Percentiles rank a stretch among this genome's conserved stretches.
Conservation (phyloP, 2,113 vertebrate genomes). For the Pluvianellus socialis region DNA sequence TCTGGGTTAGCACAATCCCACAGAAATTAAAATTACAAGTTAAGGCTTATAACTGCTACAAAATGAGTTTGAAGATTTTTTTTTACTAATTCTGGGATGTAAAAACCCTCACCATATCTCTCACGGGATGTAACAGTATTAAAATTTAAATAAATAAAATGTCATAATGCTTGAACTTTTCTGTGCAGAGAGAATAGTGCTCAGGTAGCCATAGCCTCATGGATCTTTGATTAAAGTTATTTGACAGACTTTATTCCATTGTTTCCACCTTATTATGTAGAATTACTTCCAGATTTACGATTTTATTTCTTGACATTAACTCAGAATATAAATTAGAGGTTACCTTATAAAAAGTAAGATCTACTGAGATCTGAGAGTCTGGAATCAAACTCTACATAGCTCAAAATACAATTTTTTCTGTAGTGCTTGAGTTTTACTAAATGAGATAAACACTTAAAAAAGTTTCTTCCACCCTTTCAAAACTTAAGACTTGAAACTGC, state of each 20-base stretch:
- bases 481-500: background rate
- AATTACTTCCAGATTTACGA: constrained; percentile 8
- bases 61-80: background rate
- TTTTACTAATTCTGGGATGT: background rate
- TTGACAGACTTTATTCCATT: background rate
- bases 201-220: background rate
- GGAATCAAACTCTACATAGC: background rate
- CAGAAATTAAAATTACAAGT: background rate
- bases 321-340: constrained; percentile 7
- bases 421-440: background rate
- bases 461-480: background rate
- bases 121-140: background rate
- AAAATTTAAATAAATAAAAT: background rate
- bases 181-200: background rate
- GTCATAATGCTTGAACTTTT: background rate
- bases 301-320: constrained; percentile 29
- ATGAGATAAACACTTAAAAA: background rate
- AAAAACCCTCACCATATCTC: background rate
- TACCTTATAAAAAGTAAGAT: background rate
- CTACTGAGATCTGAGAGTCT: background rate
- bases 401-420: background rate
- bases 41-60: background rate
- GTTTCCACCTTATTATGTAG: background rate
- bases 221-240: background rate
- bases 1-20: background rate